These are phyloP conservation scores for Eucera pruinosa DNA, from an alignment of 2,888 invertebrate genomes.

Conservation along the genomic window DNA sequence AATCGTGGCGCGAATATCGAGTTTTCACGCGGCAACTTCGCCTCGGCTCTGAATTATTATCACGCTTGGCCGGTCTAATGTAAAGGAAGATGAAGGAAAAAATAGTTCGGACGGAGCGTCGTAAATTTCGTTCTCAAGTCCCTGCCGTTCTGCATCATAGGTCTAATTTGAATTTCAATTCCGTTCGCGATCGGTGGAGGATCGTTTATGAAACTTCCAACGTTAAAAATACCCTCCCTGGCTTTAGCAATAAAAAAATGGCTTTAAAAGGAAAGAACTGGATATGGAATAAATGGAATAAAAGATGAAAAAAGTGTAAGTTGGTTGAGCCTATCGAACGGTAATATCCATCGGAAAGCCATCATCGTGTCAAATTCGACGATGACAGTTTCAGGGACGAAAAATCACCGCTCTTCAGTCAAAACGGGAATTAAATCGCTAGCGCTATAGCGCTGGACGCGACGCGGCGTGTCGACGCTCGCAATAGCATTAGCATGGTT, in stretches of 20 bases:
- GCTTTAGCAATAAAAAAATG: background rate
- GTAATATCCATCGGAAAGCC: no score
- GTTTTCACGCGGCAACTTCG: conserved; percentile 68
- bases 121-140: conserved; percentile 31
- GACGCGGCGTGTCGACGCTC: conserved; percentile 8
- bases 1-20: conserved; percentile 77
- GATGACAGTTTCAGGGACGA: background rate
- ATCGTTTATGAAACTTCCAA: conserved; percentile 43
- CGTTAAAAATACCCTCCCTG: background rate
- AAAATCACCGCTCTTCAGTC: conserved; percentile 9
- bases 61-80: conserved; percentile 53
- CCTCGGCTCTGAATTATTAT: conserved; percentile 69
- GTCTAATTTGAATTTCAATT: conserved; percentile 52
- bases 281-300: background rate
- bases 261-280: background rate
- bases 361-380: background rate
- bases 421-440: conserved; percentile 26
- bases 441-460: background rate
- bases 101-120: conserved; percentile 26
- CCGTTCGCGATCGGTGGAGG: background rate
- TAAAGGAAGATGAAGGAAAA: conserved; percentile 47
- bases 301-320: no score
- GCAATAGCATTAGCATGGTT: conserved; percentile 14
- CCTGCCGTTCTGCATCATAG: conserved; percentile 10
- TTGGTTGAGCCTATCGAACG: no score